These are phyloP conservation scores for Tenthredo mesomela DNA, from an alignment of 2,888 invertebrate genomes.

Conservation along the genomic window DNA sequence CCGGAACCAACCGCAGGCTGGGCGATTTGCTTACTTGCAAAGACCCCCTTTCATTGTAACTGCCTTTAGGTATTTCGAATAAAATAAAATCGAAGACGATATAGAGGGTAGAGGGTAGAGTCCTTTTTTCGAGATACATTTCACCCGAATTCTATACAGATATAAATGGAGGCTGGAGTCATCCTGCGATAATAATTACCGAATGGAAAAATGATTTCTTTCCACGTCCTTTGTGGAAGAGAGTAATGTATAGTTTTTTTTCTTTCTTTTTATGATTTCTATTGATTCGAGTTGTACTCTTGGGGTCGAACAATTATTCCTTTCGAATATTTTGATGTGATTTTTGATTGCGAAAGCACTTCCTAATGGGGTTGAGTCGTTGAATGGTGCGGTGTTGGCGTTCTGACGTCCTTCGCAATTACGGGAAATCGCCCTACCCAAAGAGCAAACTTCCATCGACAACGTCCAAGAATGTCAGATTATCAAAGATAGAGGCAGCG, in stretches of 20 bases:
- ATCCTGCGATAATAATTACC: neutral
- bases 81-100: constrained; percentile 64
- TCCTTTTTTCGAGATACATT: neutral
- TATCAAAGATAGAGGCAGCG: constrained; percentile 55
- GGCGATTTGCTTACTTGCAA: constrained; percentile 66
- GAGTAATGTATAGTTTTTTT: neutral
- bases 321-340: neutral
- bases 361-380: neutral
- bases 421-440: constrained; percentile 16
- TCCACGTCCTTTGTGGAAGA: neutral
- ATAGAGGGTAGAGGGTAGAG: constrained; percentile 58
- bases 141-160: neutral
- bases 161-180: neutral
- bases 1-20: constrained; percentile 55
- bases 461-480: constrained; percentile 62
- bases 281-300: neutral
- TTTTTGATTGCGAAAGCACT: neutral
- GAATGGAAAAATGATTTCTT: neutral
- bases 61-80: constrained; percentile 62
- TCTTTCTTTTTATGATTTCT: neutral
- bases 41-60: constrained; percentile 63
- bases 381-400: neutral
- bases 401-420: constrained; percentile 32
- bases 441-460: constrained; percentile 37
- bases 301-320: neutral